Conservation (phyloP, 2,113 vertebrate species). For the Shinisaurus crocodilurus region DNA sequence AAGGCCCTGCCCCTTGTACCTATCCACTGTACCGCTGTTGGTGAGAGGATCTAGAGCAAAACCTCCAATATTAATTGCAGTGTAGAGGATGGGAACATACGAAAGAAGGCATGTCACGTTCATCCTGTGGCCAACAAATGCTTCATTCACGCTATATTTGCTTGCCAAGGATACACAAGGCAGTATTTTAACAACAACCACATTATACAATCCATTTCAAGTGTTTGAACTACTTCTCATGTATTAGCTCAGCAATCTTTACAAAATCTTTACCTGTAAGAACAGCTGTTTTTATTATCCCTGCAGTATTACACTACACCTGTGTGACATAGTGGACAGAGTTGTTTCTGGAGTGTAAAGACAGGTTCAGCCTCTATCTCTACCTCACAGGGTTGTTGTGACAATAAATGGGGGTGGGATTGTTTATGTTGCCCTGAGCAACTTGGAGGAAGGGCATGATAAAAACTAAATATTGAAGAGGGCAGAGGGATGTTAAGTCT, state of each 20-base stretch:
- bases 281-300: not conserved
- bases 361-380: not conserved
- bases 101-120: no score
- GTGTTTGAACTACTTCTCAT: not conserved
- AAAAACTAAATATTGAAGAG: not conserved
- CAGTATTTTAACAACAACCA: not conserved
- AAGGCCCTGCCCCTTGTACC: not conserved
- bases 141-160: not conserved
- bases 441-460: not conserved
- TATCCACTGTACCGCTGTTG: no score
- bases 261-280: not conserved
- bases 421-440: not conserved
- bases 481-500: not conserved
- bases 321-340: not conserved
- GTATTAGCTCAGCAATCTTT: not conserved
- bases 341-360: not conserved
- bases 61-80: not conserved
- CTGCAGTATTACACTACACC: not conserved
- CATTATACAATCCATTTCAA: not conserved
- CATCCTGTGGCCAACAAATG: not conserved
- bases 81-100: not conserved
- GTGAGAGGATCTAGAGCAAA: not conserved
- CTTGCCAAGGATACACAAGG: not conserved
- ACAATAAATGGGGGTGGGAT: not conserved
- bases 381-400: not conserved